Evolutionary conservation across 2,797 vertebrate genomes (phyloP), one percentile per base, ranked within the genome.

Genomic region (Melanotaenia boesemani): DNA sequence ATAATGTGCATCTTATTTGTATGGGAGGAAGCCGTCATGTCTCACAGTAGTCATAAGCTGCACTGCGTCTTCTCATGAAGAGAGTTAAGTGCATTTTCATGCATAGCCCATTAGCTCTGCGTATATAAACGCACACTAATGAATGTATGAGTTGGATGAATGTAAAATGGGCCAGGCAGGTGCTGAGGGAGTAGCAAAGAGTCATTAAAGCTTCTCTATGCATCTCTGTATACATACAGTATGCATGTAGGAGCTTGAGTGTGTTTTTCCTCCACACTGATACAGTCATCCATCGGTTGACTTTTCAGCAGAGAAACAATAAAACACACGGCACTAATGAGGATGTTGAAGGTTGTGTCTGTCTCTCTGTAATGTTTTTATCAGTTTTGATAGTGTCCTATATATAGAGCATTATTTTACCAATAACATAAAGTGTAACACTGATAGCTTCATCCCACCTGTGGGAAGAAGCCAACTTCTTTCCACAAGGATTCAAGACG

Each of bases 281-380:
- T 80, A 44, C 77, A 72, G 81, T 66, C 75, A 80, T 88, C 79
- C 44, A 63, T 71, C 8, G 11, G 59, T 67, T 87, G 88, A 91
- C 85, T 85, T 90, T 89, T 90, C 54, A 63, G 13, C 65, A 36
- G 68, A 70, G 73, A 82, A 81, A 87, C 72, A 22, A 74, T 75
- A 68, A 83, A 80, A 76, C 75, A 59, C 30, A 69, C 80, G 88
- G 88, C 78, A 66, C 78, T 83, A 89, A 86, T 72, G 74, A 89
- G 76, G 70, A 80, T 74, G 84, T 86, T 37, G 70, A 57, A 55
- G 70, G 46, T 44, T 69, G 70, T 50, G 46, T 77, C 55, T 66
- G 57, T 56, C 18, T 66, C 58, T 72, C 68, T 55, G 30, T 59
- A 72, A 76, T 30, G 15, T 73, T 80, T 67, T 77, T 73, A 86